These are phyloP conservation scores for Tautogolabrus adspersus DNA, from an alignment of 2,113 vertebrate species.

Conservation along the genomic window DNA sequence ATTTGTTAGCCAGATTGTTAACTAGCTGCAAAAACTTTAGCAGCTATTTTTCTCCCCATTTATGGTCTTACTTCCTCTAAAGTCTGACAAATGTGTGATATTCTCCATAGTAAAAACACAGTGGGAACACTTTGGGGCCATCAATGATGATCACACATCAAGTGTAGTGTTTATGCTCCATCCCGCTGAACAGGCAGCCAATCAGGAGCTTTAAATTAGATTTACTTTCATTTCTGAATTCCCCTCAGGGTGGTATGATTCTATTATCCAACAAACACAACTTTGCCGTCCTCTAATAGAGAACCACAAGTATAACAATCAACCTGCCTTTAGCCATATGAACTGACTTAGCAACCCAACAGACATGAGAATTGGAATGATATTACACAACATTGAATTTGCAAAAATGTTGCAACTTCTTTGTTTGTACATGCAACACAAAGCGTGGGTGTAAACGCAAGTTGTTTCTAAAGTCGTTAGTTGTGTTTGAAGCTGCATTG, in stretches of 20 bases:
- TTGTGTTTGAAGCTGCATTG: not conserved
- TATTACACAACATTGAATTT: conserved; percentile 12
- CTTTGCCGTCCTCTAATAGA: conserved; percentile 41
- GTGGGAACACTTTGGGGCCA: conserved; percentile 70
- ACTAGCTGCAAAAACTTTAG: not conserved
- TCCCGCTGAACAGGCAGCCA: conserved; percentile 70
- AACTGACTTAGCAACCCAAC: conserved; percentile 15
- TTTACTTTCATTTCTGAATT: conserved; percentile 76
- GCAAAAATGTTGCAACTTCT: conserved; percentile 42
- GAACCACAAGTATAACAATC: conserved; percentile 45
- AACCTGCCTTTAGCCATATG: conserved; percentile 54
- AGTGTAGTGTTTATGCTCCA: conserved; percentile 73
- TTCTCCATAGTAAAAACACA: conserved; percentile 55
- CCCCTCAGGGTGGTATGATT: conserved; percentile 74
- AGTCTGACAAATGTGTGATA: conserved; percentile 52
- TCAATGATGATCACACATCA: conserved; percentile 74
- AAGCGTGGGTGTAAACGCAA: not conserved
- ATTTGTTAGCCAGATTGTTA: not conserved
- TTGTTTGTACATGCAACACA: conserved; percentile 25
- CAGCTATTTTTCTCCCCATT: not conserved
- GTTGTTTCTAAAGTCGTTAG: not conserved
- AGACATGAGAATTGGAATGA: conserved; percentile 1
- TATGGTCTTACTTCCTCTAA: conserved; percentile 33
- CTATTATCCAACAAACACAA: conserved; percentile 68
- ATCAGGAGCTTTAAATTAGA: conserved; percentile 74